Conservation (phyloP, 2,888 invertebrate species). For the Cosmorhoe ocellata region DNA sequence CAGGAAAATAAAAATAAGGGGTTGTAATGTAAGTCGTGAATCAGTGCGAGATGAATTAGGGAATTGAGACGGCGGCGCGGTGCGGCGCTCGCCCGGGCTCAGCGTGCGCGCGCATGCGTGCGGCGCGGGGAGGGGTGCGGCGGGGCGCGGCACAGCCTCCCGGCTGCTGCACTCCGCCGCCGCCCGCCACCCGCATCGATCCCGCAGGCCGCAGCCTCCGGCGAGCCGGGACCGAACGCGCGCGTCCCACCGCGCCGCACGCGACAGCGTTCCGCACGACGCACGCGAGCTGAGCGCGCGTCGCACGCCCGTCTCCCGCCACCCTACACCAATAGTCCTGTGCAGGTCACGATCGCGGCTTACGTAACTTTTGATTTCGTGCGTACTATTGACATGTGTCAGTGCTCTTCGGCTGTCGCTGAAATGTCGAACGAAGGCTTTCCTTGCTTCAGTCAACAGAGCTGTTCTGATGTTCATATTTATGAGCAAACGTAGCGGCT, state of each 20-base stretch:
- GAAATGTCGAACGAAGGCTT: conserved; percentile 21
- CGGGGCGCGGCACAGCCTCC: conserved; percentile 72
- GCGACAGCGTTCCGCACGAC: conserved; percentile 49
- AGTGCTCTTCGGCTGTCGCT: conserved; percentile 33
- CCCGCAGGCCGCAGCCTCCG: conserved; percentile 69
- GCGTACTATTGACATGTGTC: conserved; percentile 65
- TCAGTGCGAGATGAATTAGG: conserved; percentile 63
- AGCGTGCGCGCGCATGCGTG: conserved; percentile 36
- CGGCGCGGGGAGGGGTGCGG: conserved; percentile 38
- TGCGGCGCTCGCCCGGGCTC: conserved; percentile 42
- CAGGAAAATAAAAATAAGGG: conserved; percentile 43
- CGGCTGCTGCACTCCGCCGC: conserved; percentile 77
- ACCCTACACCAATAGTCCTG: conserved; percentile 50
- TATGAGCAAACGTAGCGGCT: conserved; percentile 34
- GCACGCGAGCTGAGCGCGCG: conserved; percentile 45
- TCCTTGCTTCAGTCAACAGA: not conserved
- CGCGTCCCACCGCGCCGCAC: conserved; percentile 38
- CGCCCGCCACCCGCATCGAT: conserved; percentile 81
- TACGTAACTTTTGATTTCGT: conserved; percentile 67
- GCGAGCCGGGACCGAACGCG: conserved; percentile 59
- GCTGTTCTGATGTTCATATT: conserved; percentile 11
- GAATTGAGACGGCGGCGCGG: conserved; percentile 48
- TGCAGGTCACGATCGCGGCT: conserved; percentile 67
- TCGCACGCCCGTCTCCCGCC: conserved; percentile 48
- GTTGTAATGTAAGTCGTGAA: conserved; percentile 64